Evolutionary conservation across 2,888 invertebrate species (phyloP), one percentile per base, ranked within the genome.

Genomic region (Rhamnusium bicolor): DNA sequence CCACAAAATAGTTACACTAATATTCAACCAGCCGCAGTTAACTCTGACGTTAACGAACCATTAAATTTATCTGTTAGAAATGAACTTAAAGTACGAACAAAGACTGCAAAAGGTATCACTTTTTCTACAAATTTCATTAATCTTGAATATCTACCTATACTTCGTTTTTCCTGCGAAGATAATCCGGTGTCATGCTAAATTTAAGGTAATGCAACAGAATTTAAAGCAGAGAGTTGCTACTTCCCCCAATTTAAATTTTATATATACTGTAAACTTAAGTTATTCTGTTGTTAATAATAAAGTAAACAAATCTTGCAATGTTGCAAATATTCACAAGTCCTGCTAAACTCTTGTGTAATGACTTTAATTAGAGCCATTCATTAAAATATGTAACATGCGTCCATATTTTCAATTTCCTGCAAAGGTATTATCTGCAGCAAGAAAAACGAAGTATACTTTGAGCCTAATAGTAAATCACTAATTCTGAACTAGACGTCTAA

Each of bases 1-100:
- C 76, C 79, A 40, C 74, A 78, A 63, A 79, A 80, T 29, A 76
- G 76, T 54, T 76, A 79, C 65, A 72, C 79, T 53, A 81, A 81
- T 79, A 71, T 81, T 70, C 72, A 77, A 56, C 66, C 80, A 46
- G 63, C 80, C 62, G 70, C 81, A 46, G 72, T 75, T 68, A 79
- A 71, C 24, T 70, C 80, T 32, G 86, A 86, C 69, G 75, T 82
- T 79, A 87, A 85, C 75, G 88, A 88, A 84, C 88, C 88, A 60
- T 84, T 88, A 73, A 88, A 88, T 79, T 84, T 88, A 75, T 87
- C 87, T 63, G 86, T 86, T 77, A 85, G 85, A 80, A 85, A 77
- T 80, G 85, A 86, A 73, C 78, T 79, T 71, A 85, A 85, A 83
- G 81, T 84, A 79, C 82, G 85, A 74, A 81, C 84, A 77, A 86